Conservation (phyloP, 2,797 vertebrate species). For the Gastrophryne carolinensis region DNA sequence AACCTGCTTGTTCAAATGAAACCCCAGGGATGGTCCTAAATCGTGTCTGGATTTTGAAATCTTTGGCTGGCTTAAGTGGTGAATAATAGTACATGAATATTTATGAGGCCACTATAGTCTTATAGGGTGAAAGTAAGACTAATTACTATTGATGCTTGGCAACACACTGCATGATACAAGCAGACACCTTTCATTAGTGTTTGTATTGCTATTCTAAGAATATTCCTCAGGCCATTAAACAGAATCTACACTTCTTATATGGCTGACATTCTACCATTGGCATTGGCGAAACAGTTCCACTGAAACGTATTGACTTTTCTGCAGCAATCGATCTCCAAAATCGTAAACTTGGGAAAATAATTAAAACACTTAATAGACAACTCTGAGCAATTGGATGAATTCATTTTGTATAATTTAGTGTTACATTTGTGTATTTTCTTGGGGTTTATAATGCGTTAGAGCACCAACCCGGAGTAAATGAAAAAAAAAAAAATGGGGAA, state of each 20-base stretch:
- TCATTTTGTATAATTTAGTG: background rate
- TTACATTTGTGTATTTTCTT: too few species aligned
- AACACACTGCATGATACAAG: background rate
- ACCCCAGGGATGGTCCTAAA: too few species aligned
- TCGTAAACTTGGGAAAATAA: background rate
- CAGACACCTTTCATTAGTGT: conserved; percentile 18
- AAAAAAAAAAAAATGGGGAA: too few species aligned
- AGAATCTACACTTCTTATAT: background rate
- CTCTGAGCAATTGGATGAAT: background rate
- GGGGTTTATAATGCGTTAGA: too few species aligned
- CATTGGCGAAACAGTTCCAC: background rate
- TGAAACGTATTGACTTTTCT: background rate
- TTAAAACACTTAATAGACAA: background rate
- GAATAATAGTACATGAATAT: conserved; percentile 9
- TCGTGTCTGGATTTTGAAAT: too few species aligned
- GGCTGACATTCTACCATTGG: background rate
- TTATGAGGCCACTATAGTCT: conserved; percentile 9
- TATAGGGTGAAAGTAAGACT: conserved; percentile 11
- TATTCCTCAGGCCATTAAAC: background rate
- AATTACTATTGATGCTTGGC: conserved; percentile 13
- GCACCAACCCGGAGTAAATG: too few species aligned
- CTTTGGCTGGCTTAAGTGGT: too few species aligned
- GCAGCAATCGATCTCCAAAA: background rate
- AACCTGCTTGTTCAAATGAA: too few species aligned
- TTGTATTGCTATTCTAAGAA: background rate